Evolutionary conservation across 2,888 invertebrate genomes (phyloP).

Genomic region (Molorchus minor): DNA sequence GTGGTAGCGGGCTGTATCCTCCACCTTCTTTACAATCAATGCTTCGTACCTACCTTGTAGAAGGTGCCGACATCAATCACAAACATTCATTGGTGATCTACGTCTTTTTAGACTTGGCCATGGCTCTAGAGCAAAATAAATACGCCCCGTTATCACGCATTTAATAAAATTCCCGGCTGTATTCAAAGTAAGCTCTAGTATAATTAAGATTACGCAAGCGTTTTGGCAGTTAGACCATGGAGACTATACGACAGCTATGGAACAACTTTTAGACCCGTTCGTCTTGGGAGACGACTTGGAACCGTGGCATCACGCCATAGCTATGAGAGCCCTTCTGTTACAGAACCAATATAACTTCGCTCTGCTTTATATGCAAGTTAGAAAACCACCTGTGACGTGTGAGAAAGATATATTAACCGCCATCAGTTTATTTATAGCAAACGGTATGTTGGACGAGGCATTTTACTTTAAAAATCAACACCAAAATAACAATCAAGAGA

Average conservation of each 20-base stretch:
- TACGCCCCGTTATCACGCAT: conserved; percentile 73
- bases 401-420: conserved; percentile 65
- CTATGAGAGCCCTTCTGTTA: conserved; percentile 72
- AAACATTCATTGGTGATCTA: conserved; percentile 86
- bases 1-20: conserved; percentile 78
- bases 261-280: conserved; percentile 71
- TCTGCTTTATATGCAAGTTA: conserved; percentile 71
- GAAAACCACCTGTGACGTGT: conserved; percentile 55
- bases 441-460: conserved; percentile 73
- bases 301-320: conserved; percentile 78
- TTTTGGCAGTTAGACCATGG: conserved; percentile 92
- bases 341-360: conserved; percentile 77
- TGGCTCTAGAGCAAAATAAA: conserved; percentile 69
- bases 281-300: conserved; percentile 68
- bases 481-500: conserved; percentile 63
- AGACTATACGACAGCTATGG: conserved; percentile 78
- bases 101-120: conserved; percentile 81
- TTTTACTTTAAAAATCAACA: conserved; percentile 71
- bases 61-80: conserved; percentile 70
- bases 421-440: conserved; percentile 71
- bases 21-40: conserved; percentile 84
- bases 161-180: conserved; percentile 83
- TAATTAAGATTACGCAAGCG: conserved; percentile 83
- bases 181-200: conserved; percentile 77
- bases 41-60: conserved; percentile 77